Evolutionary conservation across 2,113 vertebrate species (phyloP).

Genomic region (Callospermophilus lateralis): DNA sequence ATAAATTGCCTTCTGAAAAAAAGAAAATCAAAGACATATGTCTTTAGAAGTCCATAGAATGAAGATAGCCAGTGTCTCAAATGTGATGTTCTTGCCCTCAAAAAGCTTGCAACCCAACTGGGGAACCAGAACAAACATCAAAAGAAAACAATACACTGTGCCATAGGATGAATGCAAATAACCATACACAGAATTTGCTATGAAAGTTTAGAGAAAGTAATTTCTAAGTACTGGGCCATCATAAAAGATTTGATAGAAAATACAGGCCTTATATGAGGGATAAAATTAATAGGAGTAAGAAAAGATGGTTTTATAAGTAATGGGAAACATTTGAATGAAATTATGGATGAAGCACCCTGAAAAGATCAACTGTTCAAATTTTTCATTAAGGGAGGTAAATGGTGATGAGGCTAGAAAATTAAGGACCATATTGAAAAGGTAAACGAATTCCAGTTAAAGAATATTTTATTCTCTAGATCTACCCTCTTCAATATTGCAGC

Average conservation of each 20-base stretch:
- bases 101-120: not conserved
- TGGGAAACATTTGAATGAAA: not conserved
- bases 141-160: not conserved
- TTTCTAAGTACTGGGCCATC: not conserved
- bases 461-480: not conserved
- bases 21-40: conserved; percentile 15
- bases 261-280: not conserved
- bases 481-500: not conserved
- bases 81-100: not conserved
- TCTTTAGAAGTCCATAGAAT: not conserved
- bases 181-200: not conserved
- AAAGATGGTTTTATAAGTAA: not conserved
- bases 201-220: not conserved
- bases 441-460: not conserved
- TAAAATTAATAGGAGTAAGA: not conserved
- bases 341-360: not conserved
- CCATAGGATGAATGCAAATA: not conserved
- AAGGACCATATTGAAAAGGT: not conserved
- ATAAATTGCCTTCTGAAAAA: not conserved
- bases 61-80: not conserved
- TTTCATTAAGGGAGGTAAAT: not conserved
- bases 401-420: not conserved
- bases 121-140: not conserved
- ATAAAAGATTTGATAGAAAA: not conserved
- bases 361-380: conserved; percentile 8